Evolutionary conservation across 23 tunicate genomes (phyloP), one percentile per base, ranked within the genome.

Genomic region (Styela clava): DNA sequence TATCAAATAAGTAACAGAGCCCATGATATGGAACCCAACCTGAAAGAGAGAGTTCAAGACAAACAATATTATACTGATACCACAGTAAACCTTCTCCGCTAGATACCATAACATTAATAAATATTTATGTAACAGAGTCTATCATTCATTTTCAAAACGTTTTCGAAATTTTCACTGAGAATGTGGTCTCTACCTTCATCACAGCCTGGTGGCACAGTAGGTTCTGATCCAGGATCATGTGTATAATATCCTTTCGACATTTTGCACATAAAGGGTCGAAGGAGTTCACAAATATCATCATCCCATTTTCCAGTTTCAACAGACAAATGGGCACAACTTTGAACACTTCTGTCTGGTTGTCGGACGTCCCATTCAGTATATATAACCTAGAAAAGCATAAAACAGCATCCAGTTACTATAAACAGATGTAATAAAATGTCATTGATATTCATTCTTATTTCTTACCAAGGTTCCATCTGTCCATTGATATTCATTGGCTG

Each of bases 181-280:
- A n/a, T n/a, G n/a, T n/a, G n/a, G n/a, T n/a, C 56, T 27, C 3
- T 65, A 84, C 98, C 98, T 74, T 84, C 87, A 0, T 81, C 35
- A 56, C 98, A 93, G 18, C 98, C 98, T 12, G 89, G 87, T 9
- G 93, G 82, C 7, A 86, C 84, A 32, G 89, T 87, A 1, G 92
- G 98, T 16, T 36, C 72, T 1, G 82, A 79, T 22, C 86, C 86
- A 12, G 85, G 83, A 51, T 83, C 91, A 0, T 78, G 69, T 1
- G 88, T 71, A 74, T 87, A 93, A 69, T 84, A 87, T 28, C 79
- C 85, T 71, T 93, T 93, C 64, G 33, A 70, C 76, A 76, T 84
- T 61, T 84, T 87, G 89, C 98, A 93, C 34, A 93, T 70, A 68
- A 77, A 93, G 16, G 74, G 77, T 86, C 86, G 68, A n/a, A 64